Percentiles rank a stretch among this genome's conserved stretches.
Conservation (phyloP, 2,113 vertebrate species). For the Clarias batrachus region DNA sequence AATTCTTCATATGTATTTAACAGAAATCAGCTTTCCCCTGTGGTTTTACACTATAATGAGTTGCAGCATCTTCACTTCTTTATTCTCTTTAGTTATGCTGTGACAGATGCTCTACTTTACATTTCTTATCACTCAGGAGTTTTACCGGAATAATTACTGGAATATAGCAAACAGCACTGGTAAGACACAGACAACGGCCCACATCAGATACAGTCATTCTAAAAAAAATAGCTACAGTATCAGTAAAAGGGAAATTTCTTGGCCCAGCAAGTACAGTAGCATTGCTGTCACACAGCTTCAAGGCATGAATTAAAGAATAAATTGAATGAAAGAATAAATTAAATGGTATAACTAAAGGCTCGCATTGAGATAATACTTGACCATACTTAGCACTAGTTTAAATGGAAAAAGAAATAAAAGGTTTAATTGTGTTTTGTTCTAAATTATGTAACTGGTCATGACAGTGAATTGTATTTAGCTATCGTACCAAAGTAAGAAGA, state of each 20-base stretch:
- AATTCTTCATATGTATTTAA: not conserved
- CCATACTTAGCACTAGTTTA: not conserved
- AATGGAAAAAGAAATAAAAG: not conserved
- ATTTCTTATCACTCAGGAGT: not conserved
- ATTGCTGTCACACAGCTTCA: not conserved
- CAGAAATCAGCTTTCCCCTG: not conserved
- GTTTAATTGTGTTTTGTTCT: not conserved
- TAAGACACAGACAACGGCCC: not conserved
- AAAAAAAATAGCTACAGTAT: not conserved
- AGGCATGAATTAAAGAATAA: not conserved
- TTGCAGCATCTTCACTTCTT: not conserved
- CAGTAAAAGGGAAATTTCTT: not conserved
- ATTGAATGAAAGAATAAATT: not conserved
- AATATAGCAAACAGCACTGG: not conserved
- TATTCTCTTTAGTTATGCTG: not conserved
- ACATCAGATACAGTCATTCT: not conserved
- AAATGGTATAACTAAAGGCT: not conserved
- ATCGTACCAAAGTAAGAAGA: not conserved
- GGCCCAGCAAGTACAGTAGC: not conserved
- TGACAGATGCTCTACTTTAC: not conserved
- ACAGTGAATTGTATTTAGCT: not conserved
- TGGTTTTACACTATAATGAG: not conserved
- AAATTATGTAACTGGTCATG: not conserved
- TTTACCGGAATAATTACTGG: not conserved
- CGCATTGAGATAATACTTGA: not conserved